A percentile compares a stretch with the other conserved stretches of the same genome.
Conservation (phyloP, 2,888 invertebrate genomes). For the Lucinisca nassula region DNA sequence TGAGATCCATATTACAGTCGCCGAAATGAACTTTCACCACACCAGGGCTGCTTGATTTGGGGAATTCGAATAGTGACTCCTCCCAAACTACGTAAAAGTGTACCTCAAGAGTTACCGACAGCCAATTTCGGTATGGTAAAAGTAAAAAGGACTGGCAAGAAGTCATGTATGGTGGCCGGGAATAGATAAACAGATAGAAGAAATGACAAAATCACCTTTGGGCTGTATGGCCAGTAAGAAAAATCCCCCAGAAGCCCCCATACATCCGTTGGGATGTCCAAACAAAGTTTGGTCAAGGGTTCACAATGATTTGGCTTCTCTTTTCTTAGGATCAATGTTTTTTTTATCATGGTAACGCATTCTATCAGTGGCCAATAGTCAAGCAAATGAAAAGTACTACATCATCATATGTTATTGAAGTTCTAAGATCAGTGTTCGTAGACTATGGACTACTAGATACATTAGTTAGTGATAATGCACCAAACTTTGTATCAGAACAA, state of each 20-base stretch:
- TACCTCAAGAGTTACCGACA: constrained; percentile 78
- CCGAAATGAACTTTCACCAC: constrained; percentile 55
- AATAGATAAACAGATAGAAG: constrained; percentile 66
- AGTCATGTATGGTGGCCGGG: constrained; percentile 79
- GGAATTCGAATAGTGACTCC: constrained; percentile 79
- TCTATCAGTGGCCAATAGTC: too few relatives aligned
- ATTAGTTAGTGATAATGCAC: too few relatives aligned
- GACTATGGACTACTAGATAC: too few relatives aligned
- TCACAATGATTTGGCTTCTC: constrained; percentile 88
- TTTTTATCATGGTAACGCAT: too few relatives aligned
- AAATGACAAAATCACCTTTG: constrained; percentile 64
- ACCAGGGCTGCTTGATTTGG: constrained; percentile 73
- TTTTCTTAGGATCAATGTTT: constrained; percentile 79
- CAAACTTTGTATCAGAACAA: too few relatives aligned
- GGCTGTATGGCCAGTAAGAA: constrained; percentile 46
- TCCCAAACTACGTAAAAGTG: constrained; percentile 41
- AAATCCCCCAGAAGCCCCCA: constrained; percentile 62
- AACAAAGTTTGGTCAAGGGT: constrained; percentile 84
- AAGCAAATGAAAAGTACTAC: too few relatives aligned
- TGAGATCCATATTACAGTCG: constrained; percentile 16
- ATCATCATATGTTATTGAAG: too few relatives aligned
- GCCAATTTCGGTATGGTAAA: constrained; percentile 78
- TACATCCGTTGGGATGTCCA: constrained; percentile 79
- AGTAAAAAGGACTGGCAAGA: constrained; percentile 79
- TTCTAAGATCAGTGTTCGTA: too few relatives aligned